Conservation (phyloP, 1,140 invertebrate genomes). For the Scaptomyza montana region DNA sequence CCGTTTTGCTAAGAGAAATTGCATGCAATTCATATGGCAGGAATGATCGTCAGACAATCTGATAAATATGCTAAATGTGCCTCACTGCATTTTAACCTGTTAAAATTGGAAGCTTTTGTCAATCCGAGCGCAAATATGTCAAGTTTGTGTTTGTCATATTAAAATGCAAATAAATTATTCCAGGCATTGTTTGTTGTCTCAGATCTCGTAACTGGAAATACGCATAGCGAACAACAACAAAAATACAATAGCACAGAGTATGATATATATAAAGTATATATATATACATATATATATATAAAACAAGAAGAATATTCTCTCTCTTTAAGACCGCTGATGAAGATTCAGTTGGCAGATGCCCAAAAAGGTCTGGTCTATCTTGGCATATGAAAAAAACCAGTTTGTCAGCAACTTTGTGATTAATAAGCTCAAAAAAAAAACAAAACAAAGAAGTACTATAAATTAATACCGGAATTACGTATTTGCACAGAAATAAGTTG, state of each 20-base stretch:
- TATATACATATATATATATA: background rate
- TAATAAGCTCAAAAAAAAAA: slow-evolving; percentile 1
- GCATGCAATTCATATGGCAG: too few relatives aligned
- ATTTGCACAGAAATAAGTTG: background rate
- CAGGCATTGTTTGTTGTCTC: background rate
- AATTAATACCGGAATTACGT: slow-evolving; percentile 1
- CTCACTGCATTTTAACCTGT: background rate
- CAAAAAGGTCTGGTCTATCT: background rate
- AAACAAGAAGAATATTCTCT: background rate
- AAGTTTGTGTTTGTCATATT: slow-evolving; percentile 2
- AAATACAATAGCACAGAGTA: background rate
- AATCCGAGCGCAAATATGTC: background rate
- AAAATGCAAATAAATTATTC: slow-evolving; percentile 2
- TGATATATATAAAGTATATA: background rate
- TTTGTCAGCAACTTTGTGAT: background rate
- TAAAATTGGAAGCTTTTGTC: background rate
- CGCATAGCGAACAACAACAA: background rate
- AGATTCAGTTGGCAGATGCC: slow-evolving; percentile 2
- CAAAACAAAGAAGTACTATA: background rate
- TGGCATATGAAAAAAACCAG: background rate
- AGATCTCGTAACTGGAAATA: background rate
- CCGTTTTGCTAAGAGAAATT: background rate
- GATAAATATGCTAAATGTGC: slow-evolving; percentile 3
- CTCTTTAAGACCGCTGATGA: background rate
- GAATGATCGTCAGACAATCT: background rate